phyloP scores from a whole-genome alignment of 2,888 invertebrate species.

The Drosophila neotestacea region DNA sequence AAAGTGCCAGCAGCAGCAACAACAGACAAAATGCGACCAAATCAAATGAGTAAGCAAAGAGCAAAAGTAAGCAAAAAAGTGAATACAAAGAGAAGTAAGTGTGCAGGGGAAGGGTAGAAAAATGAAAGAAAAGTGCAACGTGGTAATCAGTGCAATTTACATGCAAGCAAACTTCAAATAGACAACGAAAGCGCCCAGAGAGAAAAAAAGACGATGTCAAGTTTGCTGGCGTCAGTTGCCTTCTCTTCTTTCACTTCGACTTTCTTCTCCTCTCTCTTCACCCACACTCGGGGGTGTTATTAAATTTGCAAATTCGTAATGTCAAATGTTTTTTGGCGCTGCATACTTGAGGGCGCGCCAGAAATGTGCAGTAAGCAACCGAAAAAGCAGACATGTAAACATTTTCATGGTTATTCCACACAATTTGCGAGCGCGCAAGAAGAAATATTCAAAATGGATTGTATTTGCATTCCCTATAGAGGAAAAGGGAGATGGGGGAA shows the following conservation, averaged over 20 bases:
- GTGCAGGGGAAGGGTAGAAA: not conserved
- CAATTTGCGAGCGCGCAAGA: slow-evolving; percentile 58
- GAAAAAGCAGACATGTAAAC: slow-evolving; percentile 59
- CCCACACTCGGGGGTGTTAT: slow-evolving; percentile 47
- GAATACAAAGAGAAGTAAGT: not conserved
- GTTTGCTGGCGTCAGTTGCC: slow-evolving; percentile 31
- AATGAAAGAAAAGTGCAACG: slow-evolving; percentile 63
- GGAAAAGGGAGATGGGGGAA: not conserved
- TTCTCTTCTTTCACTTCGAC: not conserved
- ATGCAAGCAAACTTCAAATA: slow-evolving; percentile 75
- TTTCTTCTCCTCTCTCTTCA: not conserved
- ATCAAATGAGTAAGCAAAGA: slow-evolving; percentile 74
- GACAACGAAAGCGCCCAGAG: slow-evolving; percentile 43
- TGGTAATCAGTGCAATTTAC: slow-evolving; percentile 78
- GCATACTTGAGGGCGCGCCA: slow-evolving; percentile 56
- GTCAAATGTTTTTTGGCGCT: slow-evolving; percentile 55
- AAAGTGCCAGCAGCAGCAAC: slow-evolving; percentile 38
- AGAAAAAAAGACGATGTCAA: slow-evolving; percentile 37
- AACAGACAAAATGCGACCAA: slow-evolving; percentile 59
- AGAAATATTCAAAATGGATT: slow-evolving; percentile 65
- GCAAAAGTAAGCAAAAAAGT: slow-evolving; percentile 11
- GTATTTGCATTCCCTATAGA: slow-evolving; percentile 54
- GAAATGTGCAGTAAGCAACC: slow-evolving; percentile 45
- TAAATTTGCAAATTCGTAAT: slow-evolving; percentile 72
- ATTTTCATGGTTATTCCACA: slow-evolving; percentile 76